Evolutionary conservation across 2,113 vertebrate species (phyloP), one percentile per base, ranked within the genome.

Genomic region (Pipa parva): DNA sequence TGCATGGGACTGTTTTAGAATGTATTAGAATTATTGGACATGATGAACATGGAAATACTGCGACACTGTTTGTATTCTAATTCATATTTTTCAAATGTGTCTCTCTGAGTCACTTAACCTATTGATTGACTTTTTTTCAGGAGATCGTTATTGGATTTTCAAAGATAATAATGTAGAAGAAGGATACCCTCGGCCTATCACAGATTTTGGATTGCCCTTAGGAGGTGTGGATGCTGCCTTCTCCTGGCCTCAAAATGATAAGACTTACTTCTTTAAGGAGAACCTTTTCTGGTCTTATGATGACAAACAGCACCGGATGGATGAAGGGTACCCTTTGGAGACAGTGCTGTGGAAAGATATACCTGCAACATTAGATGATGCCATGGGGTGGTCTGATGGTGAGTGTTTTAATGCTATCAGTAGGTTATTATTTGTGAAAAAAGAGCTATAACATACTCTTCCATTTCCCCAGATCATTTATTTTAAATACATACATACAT

Each of bases 251-350:
- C 93, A 93, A 85, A 94, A 91, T 55, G 94, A 95, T 74, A 98
- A 95, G 87, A 97, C 95, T 49, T 98, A 98, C 75, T 97, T 98
- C 87, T 98, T 99, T 86, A 97, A 93, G 82, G 94, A 91, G 79
- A 86, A 78, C 72, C 85, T 83, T 29, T 95, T 91, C 84, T 99
- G 97, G 97, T 82, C 94, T 72, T 98, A 93, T 0, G 85, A 98
- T 0, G 94, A 99, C 78, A 93, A 84, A 0, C 76, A 87, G 60
- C 83, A 85, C 21, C 87, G 80, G 17, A 94, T 98, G 95, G 96
- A 98, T 70, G 80, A 79, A 0, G 95, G 93, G 3, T 97, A 94
- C 78, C 96, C 97, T 0, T 92, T 92, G 46, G 93, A 90, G 67
- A 89, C 81, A 26, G 59, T 76, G 10, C 81, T 85, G 4, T 99